Conservation (phyloP, 2,797 vertebrate species). For the Nannoperca obscura region DNA sequence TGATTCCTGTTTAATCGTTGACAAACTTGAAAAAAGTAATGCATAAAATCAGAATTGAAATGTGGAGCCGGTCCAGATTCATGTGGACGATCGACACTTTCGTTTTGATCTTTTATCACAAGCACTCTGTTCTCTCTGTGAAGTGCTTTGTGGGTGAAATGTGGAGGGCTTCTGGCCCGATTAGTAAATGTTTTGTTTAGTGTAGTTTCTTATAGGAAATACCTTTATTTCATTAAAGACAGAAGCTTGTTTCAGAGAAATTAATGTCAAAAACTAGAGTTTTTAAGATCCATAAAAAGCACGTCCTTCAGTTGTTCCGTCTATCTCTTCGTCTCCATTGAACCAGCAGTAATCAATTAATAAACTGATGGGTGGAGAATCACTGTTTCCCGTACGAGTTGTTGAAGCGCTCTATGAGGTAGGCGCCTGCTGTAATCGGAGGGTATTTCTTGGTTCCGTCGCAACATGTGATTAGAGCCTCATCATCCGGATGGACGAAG, state of each 20-base stretch:
- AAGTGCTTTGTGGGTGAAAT: conserved; percentile 21
- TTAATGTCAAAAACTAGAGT: not conserved
- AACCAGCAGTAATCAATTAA: no score
- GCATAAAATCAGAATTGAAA: conserved; percentile 32
- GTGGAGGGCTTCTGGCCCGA: not conserved
- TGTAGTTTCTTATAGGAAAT: conserved; percentile 20
- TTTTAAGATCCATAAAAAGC: no score
- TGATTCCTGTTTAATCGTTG: conserved; percentile 4
- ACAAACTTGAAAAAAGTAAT: not conserved
- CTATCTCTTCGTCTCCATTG: no score
- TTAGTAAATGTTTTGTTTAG: conserved; percentile 48
- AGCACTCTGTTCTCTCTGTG: conserved; percentile 45
- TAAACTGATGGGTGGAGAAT: not conserved
- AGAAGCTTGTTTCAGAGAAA: not conserved
- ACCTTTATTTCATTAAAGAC: conserved; percentile 9
- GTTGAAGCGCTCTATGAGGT: conserved; percentile 62
- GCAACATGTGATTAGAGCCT: no score
- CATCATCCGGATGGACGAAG: no score
- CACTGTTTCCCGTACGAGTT: conserved; percentile 50
- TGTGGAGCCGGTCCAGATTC: conserved; percentile 39
- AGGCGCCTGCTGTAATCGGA: conserved; percentile 31
- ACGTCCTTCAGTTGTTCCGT: no score
- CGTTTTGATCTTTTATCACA: conserved; percentile 34
- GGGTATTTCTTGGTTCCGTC: no score
- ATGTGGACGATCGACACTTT: conserved; percentile 41